Evolutionary conservation across 2,113 vertebrate species (phyloP).

Genomic region (Hydropotes inermis): DNA sequence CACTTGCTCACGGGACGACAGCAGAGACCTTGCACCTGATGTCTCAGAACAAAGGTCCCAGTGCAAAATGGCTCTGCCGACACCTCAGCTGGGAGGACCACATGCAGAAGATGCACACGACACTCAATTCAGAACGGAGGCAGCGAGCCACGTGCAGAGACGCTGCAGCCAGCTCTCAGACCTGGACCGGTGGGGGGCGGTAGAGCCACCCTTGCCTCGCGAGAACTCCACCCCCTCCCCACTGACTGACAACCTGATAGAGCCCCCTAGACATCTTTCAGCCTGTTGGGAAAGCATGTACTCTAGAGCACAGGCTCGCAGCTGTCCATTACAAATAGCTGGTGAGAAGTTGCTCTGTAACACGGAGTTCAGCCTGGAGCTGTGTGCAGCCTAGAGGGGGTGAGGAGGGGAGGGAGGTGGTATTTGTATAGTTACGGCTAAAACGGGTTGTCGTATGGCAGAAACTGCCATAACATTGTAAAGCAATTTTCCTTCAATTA

Average conservation of each 20-base stretch:
- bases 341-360: not conserved
- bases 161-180: not conserved
- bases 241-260: not conserved
- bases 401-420: not conserved
- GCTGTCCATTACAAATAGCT: not conserved
- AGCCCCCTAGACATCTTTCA: not conserved
- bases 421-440: not conserved
- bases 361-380: not conserved
- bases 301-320: not conserved
- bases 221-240: not conserved
- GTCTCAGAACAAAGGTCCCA: not conserved
- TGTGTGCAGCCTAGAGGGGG: not conserved
- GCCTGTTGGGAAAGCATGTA: not conserved
- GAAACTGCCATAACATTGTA: not conserved
- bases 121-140: not conserved
- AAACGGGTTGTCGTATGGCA: not conserved
- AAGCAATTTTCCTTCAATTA: not conserved
- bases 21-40: not conserved
- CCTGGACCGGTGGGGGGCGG: not conserved
- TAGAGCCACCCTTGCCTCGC: no score
- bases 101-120: not conserved
- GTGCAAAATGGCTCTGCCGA: not conserved
- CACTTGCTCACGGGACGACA: not conserved
- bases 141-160: not conserved
- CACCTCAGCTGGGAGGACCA: not conserved